Conservation (phyloP, 2,113 vertebrate genomes). For the Platichthys stellatus region DNA sequence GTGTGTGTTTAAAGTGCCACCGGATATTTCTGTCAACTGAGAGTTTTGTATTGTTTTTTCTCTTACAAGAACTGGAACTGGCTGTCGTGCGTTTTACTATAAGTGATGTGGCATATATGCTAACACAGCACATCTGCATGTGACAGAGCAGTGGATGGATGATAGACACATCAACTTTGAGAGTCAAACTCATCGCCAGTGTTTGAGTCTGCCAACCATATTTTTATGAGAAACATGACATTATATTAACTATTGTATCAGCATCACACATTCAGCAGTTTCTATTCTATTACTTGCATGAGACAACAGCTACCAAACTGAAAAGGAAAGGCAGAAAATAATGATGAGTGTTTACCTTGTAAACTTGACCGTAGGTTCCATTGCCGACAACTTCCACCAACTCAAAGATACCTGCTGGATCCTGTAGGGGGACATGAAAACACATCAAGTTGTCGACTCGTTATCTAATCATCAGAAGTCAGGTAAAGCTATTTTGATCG, state of each 20-base stretch:
- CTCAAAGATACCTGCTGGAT: conserved; percentile 94
- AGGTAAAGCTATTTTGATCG: too few species aligned
- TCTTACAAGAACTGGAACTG: conserved; percentile 31
- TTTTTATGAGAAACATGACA: too few species aligned
- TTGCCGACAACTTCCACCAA: conserved; percentile 89
- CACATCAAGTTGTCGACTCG: too few species aligned
- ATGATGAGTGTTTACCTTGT: conserved; percentile 70
- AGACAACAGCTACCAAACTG: neutral
- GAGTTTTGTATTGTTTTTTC: conserved; percentile 1
- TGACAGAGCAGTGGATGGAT: neutral
- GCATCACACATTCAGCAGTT: neutral
- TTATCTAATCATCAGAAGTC: too few species aligned
- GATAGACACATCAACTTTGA: neutral
- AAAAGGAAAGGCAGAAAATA: neutral
- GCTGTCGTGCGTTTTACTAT: conserved; percentile 14
- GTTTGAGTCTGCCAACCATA: neutral
- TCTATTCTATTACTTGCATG: neutral
- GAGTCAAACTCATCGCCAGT: neutral
- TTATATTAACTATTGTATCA: neutral
- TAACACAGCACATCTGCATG: neutral
- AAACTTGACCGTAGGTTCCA: conserved; percentile 87
- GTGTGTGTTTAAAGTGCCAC: conserved; percentile 8
- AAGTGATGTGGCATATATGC: conserved; percentile 11
- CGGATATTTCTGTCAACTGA: conserved; percentile 43
- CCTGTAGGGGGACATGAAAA: conserved; percentile 72